A percentile compares a stretch with the other conserved stretches of the same genome.
phyloP scores from a whole-genome alignment of 2,888 invertebrate species.

The Oscheius sp. region DNA sequence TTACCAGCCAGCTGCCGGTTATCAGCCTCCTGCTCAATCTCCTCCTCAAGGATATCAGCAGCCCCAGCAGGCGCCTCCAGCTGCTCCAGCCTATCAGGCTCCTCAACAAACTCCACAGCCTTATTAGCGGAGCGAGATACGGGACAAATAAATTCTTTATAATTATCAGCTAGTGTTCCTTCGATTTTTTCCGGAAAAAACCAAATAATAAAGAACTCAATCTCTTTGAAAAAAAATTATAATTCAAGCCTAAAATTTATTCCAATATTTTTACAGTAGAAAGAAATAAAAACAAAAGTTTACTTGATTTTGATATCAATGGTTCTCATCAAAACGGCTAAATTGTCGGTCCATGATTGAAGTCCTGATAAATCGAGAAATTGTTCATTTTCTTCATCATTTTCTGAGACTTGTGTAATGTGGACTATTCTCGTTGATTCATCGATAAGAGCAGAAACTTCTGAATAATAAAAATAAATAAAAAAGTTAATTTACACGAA shows the following conservation, averaged over 20 bases:
- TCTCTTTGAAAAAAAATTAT: too few species aligned
- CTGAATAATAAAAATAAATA: neutral
- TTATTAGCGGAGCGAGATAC: neutral
- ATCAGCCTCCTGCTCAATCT: slow-evolving; percentile 6
- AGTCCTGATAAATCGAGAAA: too few species aligned
- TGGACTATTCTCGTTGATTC: slow-evolving; percentile 23
- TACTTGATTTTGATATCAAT: too few species aligned
- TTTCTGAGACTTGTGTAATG: neutral
- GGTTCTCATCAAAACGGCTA: too few species aligned
- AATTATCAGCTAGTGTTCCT: neutral
- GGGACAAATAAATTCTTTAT: neutral
- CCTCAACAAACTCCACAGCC: slow-evolving; percentile 2
- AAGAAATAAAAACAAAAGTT: too few species aligned
- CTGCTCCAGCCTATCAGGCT: neutral
- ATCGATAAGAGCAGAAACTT: slow-evolving; percentile 22
- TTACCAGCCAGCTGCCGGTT: neutral
- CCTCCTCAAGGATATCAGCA: slow-evolving; percentile 12
- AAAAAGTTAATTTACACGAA: too few species aligned
- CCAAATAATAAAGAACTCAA: too few species aligned
- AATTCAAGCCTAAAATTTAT: too few species aligned
- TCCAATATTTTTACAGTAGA: too few species aligned
- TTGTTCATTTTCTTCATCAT: slow-evolving; percentile 19
- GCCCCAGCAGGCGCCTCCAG: neutral
- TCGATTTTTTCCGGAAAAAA: too few species aligned
- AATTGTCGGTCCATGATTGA: too few species aligned